Conservation (phyloP, 2,797 vertebrate genomes). For the Sardinella longiceps region DNA sequence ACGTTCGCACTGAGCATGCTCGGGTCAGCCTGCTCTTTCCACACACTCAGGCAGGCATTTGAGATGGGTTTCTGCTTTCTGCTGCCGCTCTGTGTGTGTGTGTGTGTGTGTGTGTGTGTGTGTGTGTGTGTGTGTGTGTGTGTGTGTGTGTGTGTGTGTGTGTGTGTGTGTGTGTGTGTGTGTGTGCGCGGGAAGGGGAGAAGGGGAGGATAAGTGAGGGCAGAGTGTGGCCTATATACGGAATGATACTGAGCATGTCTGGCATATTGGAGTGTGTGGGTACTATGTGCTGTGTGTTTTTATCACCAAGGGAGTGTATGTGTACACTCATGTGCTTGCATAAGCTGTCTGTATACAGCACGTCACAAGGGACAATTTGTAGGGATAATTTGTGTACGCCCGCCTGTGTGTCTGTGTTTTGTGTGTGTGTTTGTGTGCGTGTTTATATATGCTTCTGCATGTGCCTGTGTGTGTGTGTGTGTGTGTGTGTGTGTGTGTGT, state of each 20-base stretch:
- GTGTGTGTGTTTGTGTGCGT: no score
- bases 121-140: not conserved
- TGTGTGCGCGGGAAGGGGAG: not conserved
- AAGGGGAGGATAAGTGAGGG: not conserved
- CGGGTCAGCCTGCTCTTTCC: slow-evolving; percentile 29
- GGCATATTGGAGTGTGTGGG: not conserved
- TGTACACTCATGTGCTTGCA: not conserved
- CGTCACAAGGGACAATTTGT: not conserved
- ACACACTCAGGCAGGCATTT: not conserved
- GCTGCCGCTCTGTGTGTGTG: not conserved
- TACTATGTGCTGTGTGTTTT: not conserved
- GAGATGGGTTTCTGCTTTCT: not conserved
- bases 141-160: not conserved
- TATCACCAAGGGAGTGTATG: not conserved
- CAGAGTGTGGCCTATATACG: not conserved
- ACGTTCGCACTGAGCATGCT: slow-evolving; percentile 69
- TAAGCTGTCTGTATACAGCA: not conserved
- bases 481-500: not conserved
- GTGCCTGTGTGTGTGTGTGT: not conserved
- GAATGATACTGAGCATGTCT: not conserved
- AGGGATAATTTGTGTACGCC: not conserved
- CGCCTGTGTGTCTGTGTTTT: not conserved
- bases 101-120: not conserved
- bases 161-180: not conserved
- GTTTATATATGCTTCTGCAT: no score